Percentiles rank a stretch among this genome's conserved stretches.
phyloP scores from a whole-genome alignment of 2,113 vertebrate species.

The Thinocorus orbignyianus region DNA sequence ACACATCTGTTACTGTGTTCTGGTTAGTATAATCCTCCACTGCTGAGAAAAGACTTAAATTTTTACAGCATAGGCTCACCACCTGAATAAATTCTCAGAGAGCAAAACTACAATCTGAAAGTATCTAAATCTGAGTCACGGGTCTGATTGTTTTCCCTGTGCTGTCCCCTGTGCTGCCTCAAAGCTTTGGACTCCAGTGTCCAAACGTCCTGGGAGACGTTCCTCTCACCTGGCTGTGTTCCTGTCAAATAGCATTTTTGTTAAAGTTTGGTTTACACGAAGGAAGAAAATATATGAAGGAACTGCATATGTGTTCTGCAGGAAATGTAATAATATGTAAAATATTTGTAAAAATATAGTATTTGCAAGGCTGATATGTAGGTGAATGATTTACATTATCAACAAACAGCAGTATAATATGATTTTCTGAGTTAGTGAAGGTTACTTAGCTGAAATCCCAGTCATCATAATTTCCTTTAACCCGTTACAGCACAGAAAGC shows the following conservation, averaged over 20 bases:
- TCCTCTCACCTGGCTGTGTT: not conserved
- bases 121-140: not conserved
- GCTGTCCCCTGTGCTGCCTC: not conserved
- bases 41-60: not conserved
- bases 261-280: not conserved
- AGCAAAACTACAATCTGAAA: not conserved
- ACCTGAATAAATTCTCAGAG: not conserved
- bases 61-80: not conserved
- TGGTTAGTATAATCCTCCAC: not conserved
- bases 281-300: not conserved
- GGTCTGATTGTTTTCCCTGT: not conserved
- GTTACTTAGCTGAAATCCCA: not conserved
- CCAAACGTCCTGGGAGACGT: too few species aligned
- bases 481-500: not conserved
- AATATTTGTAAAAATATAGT: not conserved
- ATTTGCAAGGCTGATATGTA: not conserved
- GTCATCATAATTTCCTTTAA: not conserved
- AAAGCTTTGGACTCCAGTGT: not conserved
- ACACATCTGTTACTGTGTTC: not conserved
- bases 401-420: not conserved
- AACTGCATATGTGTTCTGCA: not conserved
- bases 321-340: not conserved
- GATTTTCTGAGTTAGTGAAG: not conserved
- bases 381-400: not conserved
- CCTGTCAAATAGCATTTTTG: not conserved